Percentiles rank a stretch among this genome's conserved stretches.
Conservation (phyloP, 1,140 invertebrate species). For the Diorhabda elongata region DNA sequence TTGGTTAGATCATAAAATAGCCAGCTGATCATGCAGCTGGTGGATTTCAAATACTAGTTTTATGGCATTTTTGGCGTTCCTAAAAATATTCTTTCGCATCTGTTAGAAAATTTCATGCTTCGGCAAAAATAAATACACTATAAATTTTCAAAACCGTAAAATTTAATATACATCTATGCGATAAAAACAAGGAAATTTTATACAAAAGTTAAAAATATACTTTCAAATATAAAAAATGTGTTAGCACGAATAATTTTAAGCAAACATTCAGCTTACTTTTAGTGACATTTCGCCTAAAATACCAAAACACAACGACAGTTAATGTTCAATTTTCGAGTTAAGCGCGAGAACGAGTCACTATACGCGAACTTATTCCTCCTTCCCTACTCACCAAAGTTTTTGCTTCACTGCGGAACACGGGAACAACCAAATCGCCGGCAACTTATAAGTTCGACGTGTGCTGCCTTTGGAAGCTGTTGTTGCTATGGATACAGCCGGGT, state of each 20-base stretch:
- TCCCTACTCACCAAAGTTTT: background rate
- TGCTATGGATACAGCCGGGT: constrained; percentile 1
- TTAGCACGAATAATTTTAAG: background rate
- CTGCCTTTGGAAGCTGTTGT: constrained; percentile 1
- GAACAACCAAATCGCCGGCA: background rate
- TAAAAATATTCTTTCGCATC: constrained; percentile 2
- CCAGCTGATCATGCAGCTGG: background rate
- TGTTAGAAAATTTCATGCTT: background rate
- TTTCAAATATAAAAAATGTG: background rate
- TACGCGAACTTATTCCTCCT: background rate
- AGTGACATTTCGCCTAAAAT: background rate
- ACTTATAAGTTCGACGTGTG: constrained; percentile 1
- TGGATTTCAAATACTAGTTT: background rate
- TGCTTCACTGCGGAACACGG: background rate
- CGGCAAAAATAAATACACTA: background rate
- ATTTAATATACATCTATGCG: background rate
- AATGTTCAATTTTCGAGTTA: background rate
- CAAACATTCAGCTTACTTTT: background rate
- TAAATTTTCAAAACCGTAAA: background rate
- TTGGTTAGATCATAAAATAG: constrained; percentile 3
- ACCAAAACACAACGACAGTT: background rate
- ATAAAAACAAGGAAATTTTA: constrained; percentile 1
- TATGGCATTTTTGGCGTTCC: background rate
- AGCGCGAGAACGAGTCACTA: background rate
- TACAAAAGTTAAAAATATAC: background rate